Evolutionary conservation across 2,888 invertebrate species (phyloP), one percentile per base, ranked within the genome.

Genomic region (Argyresthia albistria): DNA sequence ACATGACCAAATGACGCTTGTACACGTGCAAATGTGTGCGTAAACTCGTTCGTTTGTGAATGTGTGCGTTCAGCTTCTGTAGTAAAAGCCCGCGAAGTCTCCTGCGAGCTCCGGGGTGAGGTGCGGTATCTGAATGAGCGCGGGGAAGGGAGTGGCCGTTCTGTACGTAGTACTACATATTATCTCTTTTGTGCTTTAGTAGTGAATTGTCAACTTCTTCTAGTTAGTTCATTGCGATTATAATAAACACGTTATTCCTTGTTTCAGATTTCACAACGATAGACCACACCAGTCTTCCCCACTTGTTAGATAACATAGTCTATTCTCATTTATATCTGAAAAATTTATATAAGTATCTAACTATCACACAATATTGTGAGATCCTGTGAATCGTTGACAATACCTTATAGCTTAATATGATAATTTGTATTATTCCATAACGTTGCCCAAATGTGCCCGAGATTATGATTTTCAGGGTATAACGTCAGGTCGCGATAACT

Each of bases 271-370:
- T 65, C 63, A 74, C 77, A 76, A 79, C 82, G 74, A 76, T 73
- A 79, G 81, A 86, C 84, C 83, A 83, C 77, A 73, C 70, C 69
- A 81, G 86, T 86, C 86, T 86, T 87, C 86, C 84, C 76, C 74
- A 72, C 74, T 77, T 73, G 71, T 78, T 83, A 84, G 73, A 76
- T 81, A 76, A 74, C 80, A 84, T 70, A 84, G 78, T 79, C 70
- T 77, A 81, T 76, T 75, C 73, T 72, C 70, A 80, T 83, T 78
- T 84, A 79, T 80, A 76, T 72, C 76, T 78, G 69, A 78, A 72
- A n/a, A 65, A 77, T 82, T 80, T 84, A 79, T 86, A 83, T 80
- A 71, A 62, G 65, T 76, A n/a, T n/a, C n/a, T 75, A 15, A 15
- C 71, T 62, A 66, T 76, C 75, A 35, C 35, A 35, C 35, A 50